Evolutionary conservation across 2,888 invertebrate genomes (phyloP).

Genomic region (Himalopsyche kuldschensis): DNA sequence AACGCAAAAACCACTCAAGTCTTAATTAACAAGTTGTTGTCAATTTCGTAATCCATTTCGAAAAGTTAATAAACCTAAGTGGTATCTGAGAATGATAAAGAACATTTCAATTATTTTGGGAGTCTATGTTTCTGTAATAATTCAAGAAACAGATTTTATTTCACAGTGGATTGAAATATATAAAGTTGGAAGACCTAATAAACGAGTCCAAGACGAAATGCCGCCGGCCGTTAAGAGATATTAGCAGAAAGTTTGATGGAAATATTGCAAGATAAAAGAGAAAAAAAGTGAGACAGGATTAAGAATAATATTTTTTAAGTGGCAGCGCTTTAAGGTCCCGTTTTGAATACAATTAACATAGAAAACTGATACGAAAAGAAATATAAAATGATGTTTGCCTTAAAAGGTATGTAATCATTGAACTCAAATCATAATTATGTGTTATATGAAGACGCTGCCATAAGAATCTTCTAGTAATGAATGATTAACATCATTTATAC

Average conservation of each 20-base stretch:
- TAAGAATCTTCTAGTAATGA: too few relatives aligned
- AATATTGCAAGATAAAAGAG: constrained; percentile 23
- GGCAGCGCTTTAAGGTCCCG: not conserved
- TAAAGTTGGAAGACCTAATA: constrained; percentile 28
- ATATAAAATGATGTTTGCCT: too few relatives aligned
- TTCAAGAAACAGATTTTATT: constrained; percentile 26
- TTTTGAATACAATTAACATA: too few relatives aligned
- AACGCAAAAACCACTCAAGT: not conserved
- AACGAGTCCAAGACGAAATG: constrained; percentile 26
- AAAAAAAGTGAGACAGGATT: not conserved
- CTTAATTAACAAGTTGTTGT: constrained; percentile 15
- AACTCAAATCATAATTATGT: too few relatives aligned
- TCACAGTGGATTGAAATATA: constrained; percentile 20
- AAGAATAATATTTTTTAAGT: not conserved
- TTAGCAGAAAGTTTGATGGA: constrained; percentile 26
- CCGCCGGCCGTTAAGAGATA: constrained; percentile 14
- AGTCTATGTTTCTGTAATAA: constrained; percentile 11
- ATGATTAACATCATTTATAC: too few relatives aligned
- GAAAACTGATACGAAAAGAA: too few relatives aligned
- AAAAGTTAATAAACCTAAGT: constrained; percentile 15
- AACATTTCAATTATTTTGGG: constrained; percentile 20
- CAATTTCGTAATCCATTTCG: constrained; percentile 21
- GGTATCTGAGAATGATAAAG: not conserved
- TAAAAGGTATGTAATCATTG: too few relatives aligned
- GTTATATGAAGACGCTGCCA: too few relatives aligned